Evolutionary conservation across 1,140 invertebrate species (phyloP).

Genomic region (Zaprionus tsacasi): DNA sequence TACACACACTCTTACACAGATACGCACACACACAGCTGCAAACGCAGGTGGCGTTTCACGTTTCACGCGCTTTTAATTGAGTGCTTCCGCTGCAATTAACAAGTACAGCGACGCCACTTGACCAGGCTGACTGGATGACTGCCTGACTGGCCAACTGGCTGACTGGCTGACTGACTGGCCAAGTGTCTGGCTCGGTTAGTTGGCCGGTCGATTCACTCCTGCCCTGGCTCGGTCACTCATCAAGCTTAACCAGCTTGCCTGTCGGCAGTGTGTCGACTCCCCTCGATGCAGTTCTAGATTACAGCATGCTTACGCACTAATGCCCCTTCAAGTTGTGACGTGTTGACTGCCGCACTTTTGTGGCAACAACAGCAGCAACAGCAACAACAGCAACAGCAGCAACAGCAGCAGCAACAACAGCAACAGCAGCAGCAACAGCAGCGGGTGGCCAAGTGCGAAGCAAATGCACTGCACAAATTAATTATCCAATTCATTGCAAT

Average conservation of each 20-base stretch:
- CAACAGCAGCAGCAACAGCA: constrained; percentile 13
- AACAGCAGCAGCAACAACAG: no score
- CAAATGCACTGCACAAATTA: constrained; percentile 24
- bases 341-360: constrained; percentile 77
- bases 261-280: constrained; percentile 9
- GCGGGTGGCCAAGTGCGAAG: constrained; percentile 4
- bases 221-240: constrained; percentile 24
- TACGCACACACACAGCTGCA: constrained; percentile 6
- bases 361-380: constrained; percentile 45
- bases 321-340: constrained; percentile 73
- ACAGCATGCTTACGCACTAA: constrained; percentile 77
- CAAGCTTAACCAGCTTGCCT: constrained; percentile 26
- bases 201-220: constrained; percentile 32
- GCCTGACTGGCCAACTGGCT: constrained; percentile 13
- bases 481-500: constrained; percentile 22
- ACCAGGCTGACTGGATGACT: constrained; percentile 36
- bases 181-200: constrained; percentile 13
- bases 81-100: constrained; percentile 82
- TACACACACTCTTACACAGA: not conserved
- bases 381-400: not conserved
- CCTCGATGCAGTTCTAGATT: constrained; percentile 58
- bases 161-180: constrained; percentile 17
- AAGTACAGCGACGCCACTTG: constrained; percentile 67
- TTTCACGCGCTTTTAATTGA: constrained; percentile 83
- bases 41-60: constrained; percentile 72